These are phyloP conservation scores for Onychostoma macrolepis DNA, from an alignment of 2,113 vertebrate species.

Conservation along the genomic window DNA sequence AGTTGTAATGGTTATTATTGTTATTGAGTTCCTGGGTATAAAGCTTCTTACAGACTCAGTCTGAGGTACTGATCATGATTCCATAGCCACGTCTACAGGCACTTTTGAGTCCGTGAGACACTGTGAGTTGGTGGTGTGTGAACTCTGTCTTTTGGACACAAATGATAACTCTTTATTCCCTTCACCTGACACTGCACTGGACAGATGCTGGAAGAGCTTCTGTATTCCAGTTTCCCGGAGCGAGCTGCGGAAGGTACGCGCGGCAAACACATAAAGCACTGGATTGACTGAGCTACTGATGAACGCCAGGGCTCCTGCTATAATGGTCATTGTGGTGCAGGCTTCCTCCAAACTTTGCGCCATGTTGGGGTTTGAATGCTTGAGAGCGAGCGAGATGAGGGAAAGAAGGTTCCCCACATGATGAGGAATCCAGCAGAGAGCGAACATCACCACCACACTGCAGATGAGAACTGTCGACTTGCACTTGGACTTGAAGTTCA, in stretches of 20 bases:
- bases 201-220: slow-evolving; percentile 78
- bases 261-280: slow-evolving; percentile 78
- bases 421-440: slow-evolving; percentile 78
- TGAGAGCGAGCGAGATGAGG: slow-evolving; percentile 60
- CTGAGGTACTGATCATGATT: slow-evolving; percentile 65
- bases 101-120: slow-evolving; percentile 63
- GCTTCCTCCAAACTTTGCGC: slow-evolving; percentile 52
- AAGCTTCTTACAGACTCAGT: slow-evolving; percentile 15
- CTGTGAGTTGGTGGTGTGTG: slow-evolving; percentile 65
- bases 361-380: not conserved
- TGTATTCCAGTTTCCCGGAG: slow-evolving; percentile 73
- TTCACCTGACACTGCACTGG: slow-evolving; percentile 73
- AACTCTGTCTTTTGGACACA: slow-evolving; percentile 71
- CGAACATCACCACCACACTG: slow-evolving; percentile 74
- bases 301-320: slow-evolving; percentile 77
- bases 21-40: not conserved
- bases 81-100: slow-evolving; percentile 63
- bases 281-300: slow-evolving; percentile 79
- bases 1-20: not conserved
- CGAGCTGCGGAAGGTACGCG: slow-evolving; percentile 75
- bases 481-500: slow-evolving; percentile 76
- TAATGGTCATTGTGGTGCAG: slow-evolving; percentile 60
- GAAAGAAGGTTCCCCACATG: slow-evolving; percentile 74
- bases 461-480: slow-evolving; percentile 77
- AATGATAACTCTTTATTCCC: slow-evolving; percentile 74